Conservation (phyloP, 1,140 invertebrate genomes). For the Sesamia nonagrioides region DNA sequence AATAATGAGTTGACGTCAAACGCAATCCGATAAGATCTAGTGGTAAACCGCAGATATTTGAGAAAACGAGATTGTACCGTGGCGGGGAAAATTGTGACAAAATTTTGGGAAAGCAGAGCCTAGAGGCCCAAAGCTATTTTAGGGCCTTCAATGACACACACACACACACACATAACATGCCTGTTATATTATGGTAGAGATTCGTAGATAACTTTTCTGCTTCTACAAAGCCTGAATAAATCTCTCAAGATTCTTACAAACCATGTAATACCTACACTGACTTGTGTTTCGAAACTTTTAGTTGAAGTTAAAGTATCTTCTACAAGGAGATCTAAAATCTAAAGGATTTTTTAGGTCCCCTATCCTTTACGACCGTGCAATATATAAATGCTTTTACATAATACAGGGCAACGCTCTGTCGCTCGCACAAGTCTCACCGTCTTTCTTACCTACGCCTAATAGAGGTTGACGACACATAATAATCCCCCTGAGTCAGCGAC, state of each 20-base stretch:
- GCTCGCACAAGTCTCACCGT: not conserved
- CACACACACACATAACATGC: no score
- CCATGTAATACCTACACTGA: not conserved
- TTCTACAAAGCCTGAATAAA: slow-evolving; percentile 23
- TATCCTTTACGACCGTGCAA: not conserved
- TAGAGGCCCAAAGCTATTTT: slow-evolving; percentile 33
- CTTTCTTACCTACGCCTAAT: slow-evolving; percentile 24
- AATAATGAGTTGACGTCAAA: slow-evolving; percentile 28
- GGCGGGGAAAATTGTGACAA: slow-evolving; percentile 46
- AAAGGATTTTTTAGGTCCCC: no score
- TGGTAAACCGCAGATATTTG: slow-evolving; percentile 1
- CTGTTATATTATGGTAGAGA: not conserved
- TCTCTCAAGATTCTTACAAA: not conserved
- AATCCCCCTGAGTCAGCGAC: slow-evolving; percentile 53
- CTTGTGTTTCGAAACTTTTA: slow-evolving; percentile 11
- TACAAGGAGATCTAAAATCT: no score
- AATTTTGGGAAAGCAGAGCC: slow-evolving; percentile 60
- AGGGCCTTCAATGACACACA: no score
- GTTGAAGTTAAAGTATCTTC: slow-evolving; percentile 1
- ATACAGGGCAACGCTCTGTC: not conserved
- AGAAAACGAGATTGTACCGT: slow-evolving; percentile 25
- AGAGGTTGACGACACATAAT: slow-evolving; percentile 52
- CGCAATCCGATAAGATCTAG: slow-evolving; percentile 21
- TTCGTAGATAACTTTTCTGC: slow-evolving; percentile 14
- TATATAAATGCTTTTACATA: not conserved